phyloP scores from a whole-genome alignment of 2,888 invertebrate genomes.

The Amiota minor region DNA sequence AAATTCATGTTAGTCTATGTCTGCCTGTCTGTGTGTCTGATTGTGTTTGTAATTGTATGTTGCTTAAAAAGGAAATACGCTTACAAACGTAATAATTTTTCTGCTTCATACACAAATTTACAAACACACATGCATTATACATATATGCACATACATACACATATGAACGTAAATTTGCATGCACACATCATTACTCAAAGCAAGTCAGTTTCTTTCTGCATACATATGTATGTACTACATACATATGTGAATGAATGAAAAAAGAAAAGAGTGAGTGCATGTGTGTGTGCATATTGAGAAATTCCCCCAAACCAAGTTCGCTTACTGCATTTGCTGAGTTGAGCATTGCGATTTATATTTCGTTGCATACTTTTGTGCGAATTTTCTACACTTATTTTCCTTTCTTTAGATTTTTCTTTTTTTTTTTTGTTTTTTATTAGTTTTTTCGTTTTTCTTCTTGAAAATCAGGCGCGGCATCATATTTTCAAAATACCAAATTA shows the following conservation, averaged over 20 bases:
- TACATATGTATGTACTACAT: too few species aligned
- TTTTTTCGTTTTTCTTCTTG: neutral
- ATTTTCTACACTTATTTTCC: slow-evolving; percentile 45
- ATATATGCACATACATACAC: slow-evolving; percentile 17
- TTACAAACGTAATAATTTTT: slow-evolving; percentile 25
- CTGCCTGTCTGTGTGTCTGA: neutral
- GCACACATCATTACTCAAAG: slow-evolving; percentile 50
- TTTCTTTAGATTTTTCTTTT: slow-evolving; percentile 10
- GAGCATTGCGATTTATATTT: slow-evolving; percentile 28
- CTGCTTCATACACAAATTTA: slow-evolving; percentile 23
- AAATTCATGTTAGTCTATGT: neutral
- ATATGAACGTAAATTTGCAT: slow-evolving; percentile 19
- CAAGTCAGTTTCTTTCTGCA: too few species aligned
- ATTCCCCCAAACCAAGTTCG: slow-evolving; percentile 35
- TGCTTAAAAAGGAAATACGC: slow-evolving; percentile 29
- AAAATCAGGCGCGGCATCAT: slow-evolving; percentile 32
- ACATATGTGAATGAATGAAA: neutral
- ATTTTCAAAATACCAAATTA: slow-evolving; percentile 26
- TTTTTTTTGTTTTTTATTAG: slow-evolving; percentile 5
- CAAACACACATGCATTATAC: slow-evolving; percentile 28
- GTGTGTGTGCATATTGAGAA: slow-evolving; percentile 18
- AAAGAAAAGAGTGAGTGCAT: slow-evolving; percentile 7
- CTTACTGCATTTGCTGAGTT: slow-evolving; percentile 48
- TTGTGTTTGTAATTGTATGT: slow-evolving; percentile 28
- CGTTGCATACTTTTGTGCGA: slow-evolving; percentile 30